These are phyloP conservation scores for Oxyruncus cristatus DNA, from an alignment of 2,113 vertebrate species.

Conservation along the genomic window DNA sequence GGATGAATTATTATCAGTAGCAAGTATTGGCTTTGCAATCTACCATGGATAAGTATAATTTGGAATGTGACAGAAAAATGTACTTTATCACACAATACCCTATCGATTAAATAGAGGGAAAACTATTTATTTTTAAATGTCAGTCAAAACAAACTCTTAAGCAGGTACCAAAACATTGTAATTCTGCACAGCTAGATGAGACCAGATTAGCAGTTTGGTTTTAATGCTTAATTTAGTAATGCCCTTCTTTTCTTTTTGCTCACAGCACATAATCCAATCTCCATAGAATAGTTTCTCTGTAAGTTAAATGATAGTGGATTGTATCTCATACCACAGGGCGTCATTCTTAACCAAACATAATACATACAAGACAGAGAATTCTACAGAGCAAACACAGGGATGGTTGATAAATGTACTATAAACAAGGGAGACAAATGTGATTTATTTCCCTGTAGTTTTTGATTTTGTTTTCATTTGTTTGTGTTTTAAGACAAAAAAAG, in stretches of 20 bases:
- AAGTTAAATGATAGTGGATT: background rate
- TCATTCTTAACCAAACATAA: background rate
- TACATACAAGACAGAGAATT: background rate
- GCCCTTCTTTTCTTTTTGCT: background rate
- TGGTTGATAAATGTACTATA: background rate
- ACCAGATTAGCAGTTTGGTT: slow-evolving; percentile 17
- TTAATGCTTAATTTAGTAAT: slow-evolving; percentile 30
- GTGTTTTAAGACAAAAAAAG: background rate
- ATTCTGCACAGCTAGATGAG: background rate
- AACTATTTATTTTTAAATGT: background rate
- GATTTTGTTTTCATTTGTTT: background rate
- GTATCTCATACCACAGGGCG: background rate
- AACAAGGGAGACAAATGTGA: background rate
- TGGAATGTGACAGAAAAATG: background rate
- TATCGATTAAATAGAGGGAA: background rate
- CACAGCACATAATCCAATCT: background rate
- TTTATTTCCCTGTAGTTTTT: background rate
- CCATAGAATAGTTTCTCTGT: slow-evolving; percentile 2
- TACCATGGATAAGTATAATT: background rate
- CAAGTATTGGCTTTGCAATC: background rate
- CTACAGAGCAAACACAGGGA: background rate
- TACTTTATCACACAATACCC: background rate
- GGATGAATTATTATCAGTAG: background rate
- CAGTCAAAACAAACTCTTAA: background rate
- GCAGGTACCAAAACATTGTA: background rate